Conservation (phyloP, 2,113 vertebrate species). For the Rallus limicola region DNA sequence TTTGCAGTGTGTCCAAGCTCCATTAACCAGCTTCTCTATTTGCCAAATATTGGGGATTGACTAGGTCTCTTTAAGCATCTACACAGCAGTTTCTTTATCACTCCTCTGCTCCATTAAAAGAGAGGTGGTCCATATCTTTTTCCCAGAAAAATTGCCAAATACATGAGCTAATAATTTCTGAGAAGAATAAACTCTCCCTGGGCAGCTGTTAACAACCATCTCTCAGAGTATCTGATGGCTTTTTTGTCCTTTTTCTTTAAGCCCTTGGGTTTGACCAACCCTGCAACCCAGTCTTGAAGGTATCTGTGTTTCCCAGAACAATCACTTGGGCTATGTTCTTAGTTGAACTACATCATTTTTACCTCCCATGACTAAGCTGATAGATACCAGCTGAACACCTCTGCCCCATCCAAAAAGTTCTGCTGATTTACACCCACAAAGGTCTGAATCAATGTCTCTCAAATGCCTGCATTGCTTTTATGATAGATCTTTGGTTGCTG, state of each 20-base stretch:
- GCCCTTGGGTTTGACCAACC: neutral
- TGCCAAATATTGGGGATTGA: neutral
- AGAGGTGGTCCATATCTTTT: neutral
- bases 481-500: neutral
- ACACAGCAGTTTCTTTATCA: neutral
- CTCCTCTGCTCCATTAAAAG: neutral
- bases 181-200: neutral
- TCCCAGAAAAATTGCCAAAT: neutral
- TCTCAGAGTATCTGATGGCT: neutral
- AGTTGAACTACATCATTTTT: neutral
- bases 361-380: neutral
- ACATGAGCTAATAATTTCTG: neutral
- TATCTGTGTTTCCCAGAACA: neutral
- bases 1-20: neutral
- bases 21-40: neutral
- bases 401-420: neutral
- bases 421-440: neutral
- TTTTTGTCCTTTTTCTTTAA: neutral
- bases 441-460: neutral
- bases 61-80: neutral
- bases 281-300: neutral
- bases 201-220: neutral
- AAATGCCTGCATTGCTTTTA: neutral
- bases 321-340: neutral
- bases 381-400: neutral